Percentiles rank a stretch among this genome's conserved stretches.
Conservation (phyloP, 2,797 vertebrate species). For the Phoeniculus purpureus region DNA sequence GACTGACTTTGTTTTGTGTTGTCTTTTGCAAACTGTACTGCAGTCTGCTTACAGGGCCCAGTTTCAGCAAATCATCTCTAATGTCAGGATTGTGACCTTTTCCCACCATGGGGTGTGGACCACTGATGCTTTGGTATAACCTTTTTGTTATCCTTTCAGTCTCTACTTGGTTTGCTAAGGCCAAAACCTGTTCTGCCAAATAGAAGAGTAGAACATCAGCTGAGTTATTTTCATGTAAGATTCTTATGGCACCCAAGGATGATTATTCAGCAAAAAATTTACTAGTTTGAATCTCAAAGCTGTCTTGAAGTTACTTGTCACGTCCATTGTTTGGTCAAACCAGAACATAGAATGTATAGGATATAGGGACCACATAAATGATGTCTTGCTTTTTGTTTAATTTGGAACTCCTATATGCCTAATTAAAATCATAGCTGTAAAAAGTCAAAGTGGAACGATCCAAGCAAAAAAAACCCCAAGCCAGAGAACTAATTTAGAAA, state of each 20-base stretch:
- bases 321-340: neutral
- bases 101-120: neutral
- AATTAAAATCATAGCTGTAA: neutral
- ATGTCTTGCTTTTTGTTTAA: neutral
- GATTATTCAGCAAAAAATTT: neutral
- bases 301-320: neutral
- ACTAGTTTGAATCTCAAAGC: neutral
- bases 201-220: neutral
- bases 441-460: neutral
- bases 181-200: neutral
- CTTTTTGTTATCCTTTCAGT: neutral
- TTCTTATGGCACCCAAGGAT: rapidly evolving
- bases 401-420: neutral
- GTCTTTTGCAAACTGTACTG: neutral
- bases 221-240: neutral
- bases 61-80: neutral
- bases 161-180: neutral
- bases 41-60: neutral
- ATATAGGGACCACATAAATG: neutral
- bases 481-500: neutral
- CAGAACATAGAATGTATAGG: neutral
- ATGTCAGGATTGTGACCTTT: neutral
- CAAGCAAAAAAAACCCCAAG: neutral
- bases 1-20: neutral
- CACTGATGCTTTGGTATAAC: neutral